Base-by-base conservation (phyloP, 2,797 vertebrate genomes). In the Manis crassicaudata region DNA sequence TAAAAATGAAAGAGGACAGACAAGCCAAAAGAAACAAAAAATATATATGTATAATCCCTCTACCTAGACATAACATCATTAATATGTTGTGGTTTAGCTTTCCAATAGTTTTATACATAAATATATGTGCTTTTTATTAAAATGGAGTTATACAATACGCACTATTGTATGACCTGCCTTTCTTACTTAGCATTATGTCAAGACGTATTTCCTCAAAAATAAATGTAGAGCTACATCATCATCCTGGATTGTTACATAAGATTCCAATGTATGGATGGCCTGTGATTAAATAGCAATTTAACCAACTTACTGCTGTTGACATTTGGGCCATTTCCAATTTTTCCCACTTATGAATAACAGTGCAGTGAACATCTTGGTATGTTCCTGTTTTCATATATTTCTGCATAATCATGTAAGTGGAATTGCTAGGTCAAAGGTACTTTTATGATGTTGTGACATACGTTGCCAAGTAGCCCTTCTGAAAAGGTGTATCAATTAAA, bases 61-160 rank as follows among this genome's bases (percentile, higher is more conserved):
- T 60, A 35, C 82, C 94, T 73, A 96, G 97, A 95, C 92, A 94
- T 93, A 95, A 94, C 95, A 96, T 97, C 92, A 89, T 95, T 94
- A 97, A 81, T 62, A 62, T 90, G 92, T 50, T 94, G 65, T 84
- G 76, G 80, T 76, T 97, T 80, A 46, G 84, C 60, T 91, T 83
- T 79, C 65, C 68, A 77, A 88, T 96, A 70, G 84, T 96, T 92
- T 90, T 77, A 94, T 94, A n/a, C 65, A 82, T 84, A 93, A 81
- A 88, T 90, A 90, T 84, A 32, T 81, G 10, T 50, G 68, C 67
- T 95, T 89, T 88, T 92, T 85, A 95, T 94, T 96, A 89, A 92
- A 93, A 87, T 20, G 21, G 79, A 73, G 46, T 63, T 54, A 37
- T 11, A 27, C n/a, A 63, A 79, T 56, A 8, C 21, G 7, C 11